Conservation (phyloP, 1,140 invertebrate genomes). For the Chymomyza costata region DNA sequence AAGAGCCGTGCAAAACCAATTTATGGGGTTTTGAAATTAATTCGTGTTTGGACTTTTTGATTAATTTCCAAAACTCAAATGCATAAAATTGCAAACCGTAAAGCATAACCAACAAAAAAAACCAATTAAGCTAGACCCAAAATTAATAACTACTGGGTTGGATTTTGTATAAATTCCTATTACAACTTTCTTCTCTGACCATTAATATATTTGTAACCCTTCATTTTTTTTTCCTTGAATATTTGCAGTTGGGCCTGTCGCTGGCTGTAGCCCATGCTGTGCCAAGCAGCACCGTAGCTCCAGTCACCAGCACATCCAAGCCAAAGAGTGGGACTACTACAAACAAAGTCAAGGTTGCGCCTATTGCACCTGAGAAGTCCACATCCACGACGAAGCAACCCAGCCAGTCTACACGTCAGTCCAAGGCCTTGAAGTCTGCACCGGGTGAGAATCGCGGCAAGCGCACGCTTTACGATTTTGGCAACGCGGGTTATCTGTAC, state of each 20-base stretch:
- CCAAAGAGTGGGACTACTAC: slow-evolving; percentile 3
- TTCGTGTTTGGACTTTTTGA: no score
- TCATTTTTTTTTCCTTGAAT: slow-evolving; percentile 29
- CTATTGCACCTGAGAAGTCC: slow-evolving; percentile 35
- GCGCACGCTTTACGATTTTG: slow-evolving; percentile 67
- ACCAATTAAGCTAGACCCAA: no score
- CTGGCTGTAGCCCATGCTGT: slow-evolving; percentile 35
- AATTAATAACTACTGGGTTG: no score
- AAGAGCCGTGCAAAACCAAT: no score
- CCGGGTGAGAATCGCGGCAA: slow-evolving; percentile 65
- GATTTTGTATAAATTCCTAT: no score
- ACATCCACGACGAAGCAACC: slow-evolving; percentile 18
- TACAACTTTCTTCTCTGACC: no score
- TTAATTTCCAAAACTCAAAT: no score
- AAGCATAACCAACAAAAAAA: no score
- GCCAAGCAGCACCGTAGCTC: slow-evolving; percentile 1
- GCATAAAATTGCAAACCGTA: no score
- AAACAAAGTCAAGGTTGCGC: slow-evolving; percentile 15
- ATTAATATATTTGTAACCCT: no score
- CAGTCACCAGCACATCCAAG: slow-evolving; percentile 26
- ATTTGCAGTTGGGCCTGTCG: slow-evolving; percentile 41
- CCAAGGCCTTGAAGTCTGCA: slow-evolving; percentile 42
- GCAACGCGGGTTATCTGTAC: slow-evolving; percentile 61
- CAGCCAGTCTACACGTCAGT: slow-evolving; percentile 30
- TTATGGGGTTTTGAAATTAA: no score